Conservation (phyloP, 2,888 invertebrate species). For the Crocallis elinguaria region DNA sequence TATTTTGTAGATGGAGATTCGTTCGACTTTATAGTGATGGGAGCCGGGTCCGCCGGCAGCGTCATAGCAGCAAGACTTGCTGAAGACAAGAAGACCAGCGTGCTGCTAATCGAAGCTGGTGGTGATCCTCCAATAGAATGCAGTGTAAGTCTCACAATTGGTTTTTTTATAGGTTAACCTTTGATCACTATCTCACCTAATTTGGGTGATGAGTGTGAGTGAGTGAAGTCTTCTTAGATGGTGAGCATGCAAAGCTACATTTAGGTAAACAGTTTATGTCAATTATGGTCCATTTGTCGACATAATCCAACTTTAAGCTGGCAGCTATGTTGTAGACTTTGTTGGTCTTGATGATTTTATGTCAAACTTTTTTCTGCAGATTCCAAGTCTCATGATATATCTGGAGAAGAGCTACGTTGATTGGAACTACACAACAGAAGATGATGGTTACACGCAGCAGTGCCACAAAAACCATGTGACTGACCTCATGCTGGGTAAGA, state of each 20-base stretch:
- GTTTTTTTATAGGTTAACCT: neutral
- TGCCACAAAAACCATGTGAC: constrained; percentile 28
- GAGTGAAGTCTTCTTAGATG: too few relatives aligned
- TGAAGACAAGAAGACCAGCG: constrained; percentile 40
- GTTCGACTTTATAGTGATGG: constrained; percentile 88
- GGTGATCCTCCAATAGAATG: constrained; percentile 75
- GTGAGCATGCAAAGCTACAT: too few relatives aligned
- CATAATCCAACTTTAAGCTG: too few relatives aligned
- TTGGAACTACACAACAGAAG: constrained; percentile 41
- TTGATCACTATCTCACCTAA: neutral
- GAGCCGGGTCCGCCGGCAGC: constrained; percentile 85
- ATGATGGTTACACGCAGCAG: constrained; percentile 17
- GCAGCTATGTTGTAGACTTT: too few relatives aligned
- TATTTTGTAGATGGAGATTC: constrained; percentile 38
- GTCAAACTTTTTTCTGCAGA: constrained; percentile 34
- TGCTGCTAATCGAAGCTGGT: constrained; percentile 89
- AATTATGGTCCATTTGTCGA: too few relatives aligned
- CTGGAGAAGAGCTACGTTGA: constrained; percentile 29
- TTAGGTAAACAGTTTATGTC: too few relatives aligned
- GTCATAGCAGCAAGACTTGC: constrained; percentile 46
- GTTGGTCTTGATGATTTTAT: too few relatives aligned
- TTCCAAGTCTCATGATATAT: constrained; percentile 40
- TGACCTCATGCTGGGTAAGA: constrained; percentile 38
- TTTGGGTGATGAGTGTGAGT: too few relatives aligned
- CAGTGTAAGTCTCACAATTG: constrained; percentile 26